phyloP scores from a whole-genome alignment of 53 echinoderm and acorn worm genomes.

The Zoroaster sp. region DNA sequence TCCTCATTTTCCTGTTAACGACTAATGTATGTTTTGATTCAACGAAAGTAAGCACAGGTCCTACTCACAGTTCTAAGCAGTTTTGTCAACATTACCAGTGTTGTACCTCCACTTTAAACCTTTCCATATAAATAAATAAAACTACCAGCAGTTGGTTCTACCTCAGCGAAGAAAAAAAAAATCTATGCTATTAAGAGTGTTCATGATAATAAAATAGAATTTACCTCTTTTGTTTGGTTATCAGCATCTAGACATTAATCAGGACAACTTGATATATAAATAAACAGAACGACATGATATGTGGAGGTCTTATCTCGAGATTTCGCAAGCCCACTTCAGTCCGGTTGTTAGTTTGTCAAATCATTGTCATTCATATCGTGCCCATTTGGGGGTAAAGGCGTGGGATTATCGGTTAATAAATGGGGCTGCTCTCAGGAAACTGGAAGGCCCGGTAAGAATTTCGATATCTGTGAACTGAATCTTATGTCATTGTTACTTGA shows the following conservation, averaged over 20 bases:
- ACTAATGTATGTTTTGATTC: no score
- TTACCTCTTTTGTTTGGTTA: not conserved
- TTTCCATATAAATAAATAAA: not conserved
- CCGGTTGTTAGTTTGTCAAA: conserved; percentile 40
- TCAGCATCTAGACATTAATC: conserved; percentile 8
- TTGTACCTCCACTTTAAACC: no score
- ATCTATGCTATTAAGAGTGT: not conserved
- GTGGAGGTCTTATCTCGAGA: conserved; percentile 4
- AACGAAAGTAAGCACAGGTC: no score
- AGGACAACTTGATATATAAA: not conserved
- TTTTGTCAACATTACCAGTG: no score
- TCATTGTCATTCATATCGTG: not conserved
- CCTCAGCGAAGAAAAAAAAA: not conserved
- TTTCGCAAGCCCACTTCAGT: not conserved
- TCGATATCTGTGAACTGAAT: not conserved
- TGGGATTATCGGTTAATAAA: conserved; percentile 21
- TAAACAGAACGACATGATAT: not conserved
- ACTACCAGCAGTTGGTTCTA: not conserved
- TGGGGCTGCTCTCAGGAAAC: not conserved
- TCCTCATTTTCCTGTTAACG: no score
- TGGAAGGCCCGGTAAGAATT: not conserved
- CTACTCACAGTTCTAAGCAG: no score
- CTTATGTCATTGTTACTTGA: conserved; percentile 1
- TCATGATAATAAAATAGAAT: conserved; percentile 1
- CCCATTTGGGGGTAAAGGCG: not conserved